Percentiles rank a stretch among this genome's conserved stretches.
These are phyloP conservation scores for Petrolisthes cinctipes DNA, from an alignment of 2,888 invertebrate genomes.

Conservation along the genomic window DNA sequence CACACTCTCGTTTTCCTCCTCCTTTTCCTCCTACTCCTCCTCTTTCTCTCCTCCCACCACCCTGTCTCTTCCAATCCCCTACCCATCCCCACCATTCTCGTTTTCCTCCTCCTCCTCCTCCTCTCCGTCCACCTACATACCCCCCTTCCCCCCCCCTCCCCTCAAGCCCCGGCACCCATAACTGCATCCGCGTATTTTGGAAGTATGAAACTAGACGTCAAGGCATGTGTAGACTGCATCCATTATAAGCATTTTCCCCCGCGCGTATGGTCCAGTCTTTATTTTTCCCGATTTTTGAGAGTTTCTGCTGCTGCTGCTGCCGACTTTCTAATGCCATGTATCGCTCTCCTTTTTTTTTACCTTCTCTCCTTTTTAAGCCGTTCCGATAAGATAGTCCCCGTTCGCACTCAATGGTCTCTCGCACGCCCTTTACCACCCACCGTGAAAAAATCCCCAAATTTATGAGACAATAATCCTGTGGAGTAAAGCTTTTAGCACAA, in stretches of 20 bases:
- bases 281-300: constrained; percentile 26
- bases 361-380: constrained; percentile 24
- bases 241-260: constrained; percentile 32
- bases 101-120: not conserved
- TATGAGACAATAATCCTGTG: constrained; percentile 52
- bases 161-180: constrained; percentile 15
- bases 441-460: constrained; percentile 38
- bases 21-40: not conserved
- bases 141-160: no score
- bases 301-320: constrained; percentile 25
- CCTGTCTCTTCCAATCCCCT: not conserved
- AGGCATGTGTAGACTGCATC: constrained; percentile 27
- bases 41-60: not conserved
- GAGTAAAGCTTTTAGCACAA: constrained; percentile 56
- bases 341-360: constrained; percentile 22
- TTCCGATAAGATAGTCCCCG: constrained; percentile 50
- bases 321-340: constrained; percentile 40
- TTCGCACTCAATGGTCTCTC: constrained; percentile 45
- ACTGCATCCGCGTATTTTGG: constrained; percentile 35
- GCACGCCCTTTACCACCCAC: constrained; percentile 38
- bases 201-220: constrained; percentile 27
- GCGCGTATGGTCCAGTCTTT: constrained; percentile 27
- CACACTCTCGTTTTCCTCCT: not conserved
- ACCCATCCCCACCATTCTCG: not conserved
- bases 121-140: not conserved